phyloP scores from a whole-genome alignment of 1,140 invertebrate genomes.

The Drosophila seguyi region DNA sequence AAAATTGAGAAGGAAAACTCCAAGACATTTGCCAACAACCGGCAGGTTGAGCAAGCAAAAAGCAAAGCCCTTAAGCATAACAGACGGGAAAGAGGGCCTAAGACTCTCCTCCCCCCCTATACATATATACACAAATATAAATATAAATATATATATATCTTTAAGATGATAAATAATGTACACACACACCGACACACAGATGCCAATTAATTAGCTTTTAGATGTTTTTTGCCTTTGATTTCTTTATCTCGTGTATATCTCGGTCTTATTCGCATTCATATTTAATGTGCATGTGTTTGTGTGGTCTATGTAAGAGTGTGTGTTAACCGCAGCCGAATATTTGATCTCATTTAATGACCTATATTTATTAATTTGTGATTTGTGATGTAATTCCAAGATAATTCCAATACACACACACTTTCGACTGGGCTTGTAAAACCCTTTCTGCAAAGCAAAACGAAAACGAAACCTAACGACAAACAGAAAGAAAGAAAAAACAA shows the following conservation, averaged over 20 bases:
- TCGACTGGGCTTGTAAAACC: conserved; percentile 47
- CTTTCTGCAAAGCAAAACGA: conserved; percentile 41
- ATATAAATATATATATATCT: conserved; percentile 38
- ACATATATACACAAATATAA: conserved; percentile 6
- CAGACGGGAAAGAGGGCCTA: not conserved
- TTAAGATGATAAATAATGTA: conserved; percentile 57
- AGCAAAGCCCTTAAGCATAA: conserved; percentile 31
- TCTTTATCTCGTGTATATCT: conserved; percentile 5
- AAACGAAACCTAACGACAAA: conserved; percentile 23
- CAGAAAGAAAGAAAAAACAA: not conserved
- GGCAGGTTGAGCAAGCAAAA: conserved; percentile 19
- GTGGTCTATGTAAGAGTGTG: conserved; percentile 1
- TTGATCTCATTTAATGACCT: conserved; percentile 76
- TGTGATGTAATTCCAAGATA: conserved; percentile 61
- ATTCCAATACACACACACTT: conserved; percentile 7
- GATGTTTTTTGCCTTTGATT: conserved; percentile 38
- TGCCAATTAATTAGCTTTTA: conserved; percentile 42
- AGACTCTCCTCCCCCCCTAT: not conserved
- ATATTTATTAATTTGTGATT: conserved; percentile 57
- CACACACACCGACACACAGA: not conserved
- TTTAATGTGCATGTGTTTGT: conserved; percentile 16
- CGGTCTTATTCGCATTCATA: conserved; percentile 19
- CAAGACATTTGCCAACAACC: conserved; percentile 50
- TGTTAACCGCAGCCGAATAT: conserved; percentile 28
- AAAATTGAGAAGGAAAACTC: not conserved